Evolutionary conservation across 2,888 invertebrate species (phyloP), one percentile per base, ranked within the genome.

Genomic region (Acanthoscelides obtectus): DNA sequence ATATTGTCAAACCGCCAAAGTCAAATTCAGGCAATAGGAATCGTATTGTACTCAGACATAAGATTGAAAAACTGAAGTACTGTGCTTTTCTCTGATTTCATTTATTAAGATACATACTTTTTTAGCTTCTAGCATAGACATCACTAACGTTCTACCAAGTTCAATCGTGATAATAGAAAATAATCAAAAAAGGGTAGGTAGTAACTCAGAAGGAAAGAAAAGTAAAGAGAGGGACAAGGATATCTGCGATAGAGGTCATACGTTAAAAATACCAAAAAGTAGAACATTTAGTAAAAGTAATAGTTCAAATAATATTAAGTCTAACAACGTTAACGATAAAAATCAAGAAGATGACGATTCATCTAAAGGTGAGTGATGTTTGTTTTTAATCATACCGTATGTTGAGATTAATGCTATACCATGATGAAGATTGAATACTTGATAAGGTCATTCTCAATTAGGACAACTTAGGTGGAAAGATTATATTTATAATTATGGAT

Each of bases 91-190:
- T n/a, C n/a, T n/a, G n/a, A n/a, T n/a, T n/a, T n/a, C n/a, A n/a
- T n/a, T n/a, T n/a, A n/a, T n/a, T n/a, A n/a, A n/a, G n/a, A n/a
- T n/a, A n/a, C n/a, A n/a, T n/a, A n/a, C n/a, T n/a, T 90, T 91
- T 69, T 88, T 88, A 21, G 77, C 89, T 88, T 82, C 90, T 90
- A 81, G 82, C 77, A 79, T 77, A 66, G 80, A 80, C 27, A 74
- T 76, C 71, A 77, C 77, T 27, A 80, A 78, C 78, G 77, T 78
- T 71, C 77, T 77, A 71, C 77, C 74, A 70, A 78, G 74, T 73
- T 76, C 78, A 74, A 71, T 77, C 69, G 75, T 78, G 71, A 79
- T 79, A 72, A 73, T 80, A 69, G 80, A 80, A 72, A 79, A 73
- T 69, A 76, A 80, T 69, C 79, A 80, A 71, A 80, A 77, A 73